Evolutionary conservation across 2,888 invertebrate genomes (phyloP).

Genomic region (Rotaria macrura): DNA sequence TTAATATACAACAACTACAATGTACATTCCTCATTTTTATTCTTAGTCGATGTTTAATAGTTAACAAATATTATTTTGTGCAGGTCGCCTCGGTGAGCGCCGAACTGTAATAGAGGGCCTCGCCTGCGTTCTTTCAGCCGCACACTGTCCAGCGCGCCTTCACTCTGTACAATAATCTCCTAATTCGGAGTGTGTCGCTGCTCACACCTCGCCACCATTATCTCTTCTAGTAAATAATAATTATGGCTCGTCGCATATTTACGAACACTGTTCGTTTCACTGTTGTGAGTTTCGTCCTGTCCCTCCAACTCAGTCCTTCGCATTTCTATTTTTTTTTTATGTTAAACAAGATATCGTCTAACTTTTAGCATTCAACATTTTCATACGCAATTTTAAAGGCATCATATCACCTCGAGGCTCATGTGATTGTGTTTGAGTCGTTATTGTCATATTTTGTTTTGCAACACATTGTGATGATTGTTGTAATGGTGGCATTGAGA

Average conservation of each 20-base stretch:
- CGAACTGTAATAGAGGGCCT: conserved; percentile 17
- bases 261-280: conserved; percentile 12
- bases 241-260: background rate
- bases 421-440: background rate
- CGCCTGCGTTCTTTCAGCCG: conserved; percentile 15
- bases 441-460: background rate
- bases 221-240: background rate
- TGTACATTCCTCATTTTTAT: background rate
- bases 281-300: background rate
- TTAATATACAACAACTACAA: conserved; percentile 1
- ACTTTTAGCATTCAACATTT: conserved; percentile 20
- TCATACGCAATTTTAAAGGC: conserved; percentile 15
- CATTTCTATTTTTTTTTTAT: too few species aligned
- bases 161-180: background rate
- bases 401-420: conserved; percentile 10
- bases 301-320: background rate
- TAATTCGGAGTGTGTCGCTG: conserved; percentile 1
- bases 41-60: background rate
- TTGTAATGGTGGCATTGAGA: background rate
- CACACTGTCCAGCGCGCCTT: background rate
- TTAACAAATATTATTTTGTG: background rate
- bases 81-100: conserved; percentile 12
- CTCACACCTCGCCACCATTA: conserved; percentile 1
- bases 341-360: too few species aligned
- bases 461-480: background rate